Evolutionary conservation across 2,113 vertebrate genomes (phyloP), one percentile per base, ranked within the genome.

Genomic region (Ifrita kowaldi): DNA sequence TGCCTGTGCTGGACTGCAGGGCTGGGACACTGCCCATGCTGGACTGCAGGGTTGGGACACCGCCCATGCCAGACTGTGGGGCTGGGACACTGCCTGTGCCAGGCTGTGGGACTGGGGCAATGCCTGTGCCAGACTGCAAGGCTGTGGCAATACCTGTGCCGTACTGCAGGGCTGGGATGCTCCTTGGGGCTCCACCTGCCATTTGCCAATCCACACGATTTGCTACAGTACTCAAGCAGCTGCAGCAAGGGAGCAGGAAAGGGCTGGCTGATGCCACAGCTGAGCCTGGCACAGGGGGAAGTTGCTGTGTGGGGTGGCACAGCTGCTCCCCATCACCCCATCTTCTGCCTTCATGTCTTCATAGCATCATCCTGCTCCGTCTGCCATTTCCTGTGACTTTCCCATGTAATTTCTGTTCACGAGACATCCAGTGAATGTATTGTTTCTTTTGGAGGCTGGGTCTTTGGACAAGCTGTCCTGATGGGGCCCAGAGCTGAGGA

Each of bases 251-350:
- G 16, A 55, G 32, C 1, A 7, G 78, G 69, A 21, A 16, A 11
- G 59, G 47, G 28, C 46, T 0, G 5, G 37, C 14, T 1, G 10
- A 46, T 41, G 39, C 56, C 52, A 62, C 49, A 77, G 68, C 77
- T 3, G 3, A 59, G 81, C 39, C 33, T 46, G 21, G 70, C 3
- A 5, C 1, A 1, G 77, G 53, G 42, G 27, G 6, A 9, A 11
- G 39, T 37, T 67, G 52, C 63, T 0, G 0, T 19, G 24, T 0
- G 0, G 65, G 32, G 17, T 21, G 42, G 39, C 56, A n/a, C 27
- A 42, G 71, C 55, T 35, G 70, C 70, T 91, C 30, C 55, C 39
- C 67, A 21, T 21, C 35, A 16, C 24, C 22, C 53, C 3, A 3
- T n/a, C 52, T 42, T 57, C 87, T 1, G 3, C 55, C 59, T 63